These are phyloP conservation scores for Uria aalge DNA, from an alignment of 2,113 vertebrate genomes.

Conservation along the genomic window DNA sequence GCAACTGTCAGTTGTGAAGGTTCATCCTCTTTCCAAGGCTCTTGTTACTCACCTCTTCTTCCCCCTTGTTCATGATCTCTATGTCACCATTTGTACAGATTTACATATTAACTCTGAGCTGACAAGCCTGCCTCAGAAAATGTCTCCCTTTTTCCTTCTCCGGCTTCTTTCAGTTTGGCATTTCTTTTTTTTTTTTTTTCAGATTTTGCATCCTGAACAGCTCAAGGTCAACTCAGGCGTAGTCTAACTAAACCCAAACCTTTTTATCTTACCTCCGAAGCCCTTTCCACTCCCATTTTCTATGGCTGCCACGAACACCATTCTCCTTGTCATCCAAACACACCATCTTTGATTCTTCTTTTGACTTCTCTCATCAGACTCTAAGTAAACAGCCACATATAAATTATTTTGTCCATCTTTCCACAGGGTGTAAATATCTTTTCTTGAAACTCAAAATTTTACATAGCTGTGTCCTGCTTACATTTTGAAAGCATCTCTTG, in stretches of 20 bases:
- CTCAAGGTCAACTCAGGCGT: neutral
- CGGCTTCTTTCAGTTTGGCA: neutral
- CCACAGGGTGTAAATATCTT: neutral
- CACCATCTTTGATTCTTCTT: neutral
- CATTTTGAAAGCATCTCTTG: neutral
- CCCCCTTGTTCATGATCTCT: fast-evolving
- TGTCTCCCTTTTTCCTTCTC: neutral
- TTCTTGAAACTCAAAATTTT: neutral
- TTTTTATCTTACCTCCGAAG: neutral
- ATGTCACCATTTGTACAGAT: neutral
- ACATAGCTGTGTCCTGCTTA: neutral
- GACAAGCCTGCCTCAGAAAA: neutral
- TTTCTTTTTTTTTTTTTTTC: neutral
- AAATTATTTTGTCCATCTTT: neutral
- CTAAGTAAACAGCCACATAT: neutral
- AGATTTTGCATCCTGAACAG: neutral
- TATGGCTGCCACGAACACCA: neutral
- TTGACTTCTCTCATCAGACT: neutral
- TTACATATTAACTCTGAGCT: neutral
- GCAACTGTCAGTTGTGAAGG: neutral
- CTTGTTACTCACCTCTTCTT: neutral
- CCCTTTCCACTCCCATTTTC: neutral
- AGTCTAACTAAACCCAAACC: neutral
- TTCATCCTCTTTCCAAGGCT: neutral
- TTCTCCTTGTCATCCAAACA: neutral